Evolutionary conservation across 1,140 invertebrate species (phyloP), one percentile per base, ranked within the genome.

Genomic region (Sarcophaga peregrina): DNA sequence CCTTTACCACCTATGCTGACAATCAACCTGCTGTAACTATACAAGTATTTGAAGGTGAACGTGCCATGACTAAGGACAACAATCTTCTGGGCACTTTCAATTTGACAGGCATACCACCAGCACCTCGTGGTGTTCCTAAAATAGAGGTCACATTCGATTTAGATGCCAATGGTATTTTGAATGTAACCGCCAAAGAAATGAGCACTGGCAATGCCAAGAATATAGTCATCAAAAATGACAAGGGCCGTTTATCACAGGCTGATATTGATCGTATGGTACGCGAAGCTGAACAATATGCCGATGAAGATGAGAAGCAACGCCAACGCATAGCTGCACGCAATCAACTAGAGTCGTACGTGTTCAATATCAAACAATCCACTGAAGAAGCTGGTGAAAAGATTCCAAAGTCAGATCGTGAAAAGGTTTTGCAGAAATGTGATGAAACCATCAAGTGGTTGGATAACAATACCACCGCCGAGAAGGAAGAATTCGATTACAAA

Each of bases 151-250:
- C 91, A 48, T 94, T 93, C 85, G 92, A 93, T 85, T 85, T 93
- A 83, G 93, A 93, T 85, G 93, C 92, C n/a, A 93, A 94, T 84
- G 93, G 93, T 46, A 93, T 94, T 81, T 84, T 93, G 45, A 94
- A 93, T 85, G 95, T 96, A 8, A 92, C 93, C 0, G 93, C 93
- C 25, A 91, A 91, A 83, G 93, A 93, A 85, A 91, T 90, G 83
- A 91, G 91, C 80, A 92, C 92, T 0, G 92, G 92, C 6, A 92
- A 91, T 93, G 72, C 92, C 90, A 82, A 93, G 92, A 95, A 96
- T 87, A 96, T 97, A 85, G 96, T 94, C 15, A 96, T 97, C 84
- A 96, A 95, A 48, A 97, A 97, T 87, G 96, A 97, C 88, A 96
- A 96, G 87, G 95, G 95, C 54, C 92, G 96, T 82, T 91, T 96